These are phyloP conservation scores for Vireo griseus DNA, from an alignment of 2,797 vertebrate genomes.

Conservation along the genomic window DNA sequence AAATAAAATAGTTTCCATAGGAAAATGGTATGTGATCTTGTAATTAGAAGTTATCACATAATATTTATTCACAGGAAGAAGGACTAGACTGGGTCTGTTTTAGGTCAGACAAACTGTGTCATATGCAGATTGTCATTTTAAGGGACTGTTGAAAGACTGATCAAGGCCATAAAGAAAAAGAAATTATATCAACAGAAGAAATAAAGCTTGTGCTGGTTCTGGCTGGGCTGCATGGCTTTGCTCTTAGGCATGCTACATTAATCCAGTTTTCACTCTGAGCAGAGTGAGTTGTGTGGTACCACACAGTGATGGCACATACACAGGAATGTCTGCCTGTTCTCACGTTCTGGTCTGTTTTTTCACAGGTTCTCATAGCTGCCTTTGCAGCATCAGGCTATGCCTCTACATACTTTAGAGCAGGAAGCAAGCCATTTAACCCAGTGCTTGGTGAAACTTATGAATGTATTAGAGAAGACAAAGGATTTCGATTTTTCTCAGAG, in stretches of 20 bases:
- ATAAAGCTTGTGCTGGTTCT: background rate
- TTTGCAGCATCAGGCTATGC: constrained; percentile 98
- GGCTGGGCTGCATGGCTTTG: background rate
- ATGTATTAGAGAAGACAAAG: constrained; percentile 98
- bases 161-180: background rate
- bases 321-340: background rate
- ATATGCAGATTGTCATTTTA: background rate
- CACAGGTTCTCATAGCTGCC: constrained; percentile 92
- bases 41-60: background rate
- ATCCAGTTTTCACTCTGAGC: background rate
- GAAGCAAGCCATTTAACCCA: constrained; percentile 99
- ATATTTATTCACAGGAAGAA: background rate
- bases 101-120: background rate
- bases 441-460: constrained; percentile 97
- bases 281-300: background rate
- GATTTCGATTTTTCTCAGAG: constrained; percentile 97
- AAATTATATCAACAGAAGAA: background rate
- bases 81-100: background rate
- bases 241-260: background rate
- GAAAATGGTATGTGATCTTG: background rate
- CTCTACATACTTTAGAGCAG: constrained; percentile 96
- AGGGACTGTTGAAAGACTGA: background rate
- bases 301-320: background rate
- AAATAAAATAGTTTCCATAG: background rate
- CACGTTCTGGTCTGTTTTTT: constrained; percentile 37